These are phyloP conservation scores for Podocnemis expansa DNA, from an alignment of 2,113 vertebrate genomes.

Conservation along the genomic window DNA sequence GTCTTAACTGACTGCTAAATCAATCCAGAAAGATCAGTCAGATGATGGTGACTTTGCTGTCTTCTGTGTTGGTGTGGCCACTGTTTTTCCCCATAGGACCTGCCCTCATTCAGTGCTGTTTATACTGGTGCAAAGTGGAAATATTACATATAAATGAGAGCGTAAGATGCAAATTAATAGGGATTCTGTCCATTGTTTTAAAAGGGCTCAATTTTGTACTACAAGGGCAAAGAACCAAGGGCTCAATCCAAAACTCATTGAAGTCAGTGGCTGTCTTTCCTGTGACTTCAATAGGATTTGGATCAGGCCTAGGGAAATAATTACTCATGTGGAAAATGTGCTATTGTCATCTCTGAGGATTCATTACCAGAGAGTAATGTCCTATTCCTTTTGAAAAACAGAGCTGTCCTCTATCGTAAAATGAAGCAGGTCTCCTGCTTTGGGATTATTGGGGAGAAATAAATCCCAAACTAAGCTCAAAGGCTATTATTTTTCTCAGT, in stretches of 20 bases:
- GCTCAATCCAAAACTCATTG: background rate
- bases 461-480: background rate
- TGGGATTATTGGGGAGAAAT: background rate
- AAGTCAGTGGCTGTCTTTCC: background rate
- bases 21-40: too few species aligned
- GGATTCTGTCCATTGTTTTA: background rate
- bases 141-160: too few species aligned
- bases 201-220: background rate
- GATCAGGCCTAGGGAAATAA: background rate
- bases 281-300: background rate
- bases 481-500: background rate
- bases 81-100: background rate
- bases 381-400: conserved; percentile 18
- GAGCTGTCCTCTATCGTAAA: background rate
- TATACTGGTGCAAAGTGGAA: background rate
- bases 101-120: background rate
- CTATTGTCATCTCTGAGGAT: background rate
- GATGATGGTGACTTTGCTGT: too few species aligned
- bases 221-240: background rate
- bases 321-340: background rate
- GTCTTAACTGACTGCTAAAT: too few species aligned
- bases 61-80: too few species aligned
- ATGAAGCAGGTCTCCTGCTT: background rate
- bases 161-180: background rate
- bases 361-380: background rate